A percentile compares a stretch with the other conserved stretches of the same genome.
phyloP scores from a whole-genome alignment of 2,797 vertebrate species.

The Sebastes itinus region DNA sequence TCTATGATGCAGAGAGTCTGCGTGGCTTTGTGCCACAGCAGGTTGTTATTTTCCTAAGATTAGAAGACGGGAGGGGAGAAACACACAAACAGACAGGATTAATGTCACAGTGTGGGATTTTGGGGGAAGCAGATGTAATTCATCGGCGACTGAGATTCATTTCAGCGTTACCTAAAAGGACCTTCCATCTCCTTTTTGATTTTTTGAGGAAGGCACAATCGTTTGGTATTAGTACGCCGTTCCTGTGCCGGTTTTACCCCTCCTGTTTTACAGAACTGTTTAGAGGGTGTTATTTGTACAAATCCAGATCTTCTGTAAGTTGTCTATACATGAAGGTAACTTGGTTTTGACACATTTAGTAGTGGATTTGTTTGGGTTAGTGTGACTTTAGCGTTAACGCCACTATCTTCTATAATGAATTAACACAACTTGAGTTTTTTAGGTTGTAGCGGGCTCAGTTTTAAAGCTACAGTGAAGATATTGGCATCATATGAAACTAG shows the following conservation, averaged over 20 bases:
- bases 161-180: constrained; percentile 5
- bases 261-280: not conserved
- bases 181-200: not conserved
- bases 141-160: constrained; percentile 21
- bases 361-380: not conserved
- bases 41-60: constrained; percentile 53
- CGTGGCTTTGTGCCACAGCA: constrained; percentile 2
- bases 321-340: not conserved
- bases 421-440: too few relatives aligned
- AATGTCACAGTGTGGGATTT: constrained; percentile 46
- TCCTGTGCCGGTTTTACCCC: not conserved
- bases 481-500: too few relatives aligned
- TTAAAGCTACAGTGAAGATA: too few relatives aligned
- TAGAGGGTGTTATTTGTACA: not conserved
- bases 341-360: not conserved
- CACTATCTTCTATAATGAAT: too few relatives aligned
- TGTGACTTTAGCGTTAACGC: too few relatives aligned
- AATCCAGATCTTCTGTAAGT: not conserved
- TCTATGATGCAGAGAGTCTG: not conserved
- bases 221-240: not conserved
- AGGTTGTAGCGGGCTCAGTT: too few relatives aligned
- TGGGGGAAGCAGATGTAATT: constrained; percentile 33
- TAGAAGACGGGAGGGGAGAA: constrained; percentile 41
- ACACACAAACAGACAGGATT: constrained; percentile 39
- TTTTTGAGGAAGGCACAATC: not conserved